Evolutionary conservation across 2,113 vertebrate species (phyloP).

Genomic region (Triplophysa tibetana): DNA sequence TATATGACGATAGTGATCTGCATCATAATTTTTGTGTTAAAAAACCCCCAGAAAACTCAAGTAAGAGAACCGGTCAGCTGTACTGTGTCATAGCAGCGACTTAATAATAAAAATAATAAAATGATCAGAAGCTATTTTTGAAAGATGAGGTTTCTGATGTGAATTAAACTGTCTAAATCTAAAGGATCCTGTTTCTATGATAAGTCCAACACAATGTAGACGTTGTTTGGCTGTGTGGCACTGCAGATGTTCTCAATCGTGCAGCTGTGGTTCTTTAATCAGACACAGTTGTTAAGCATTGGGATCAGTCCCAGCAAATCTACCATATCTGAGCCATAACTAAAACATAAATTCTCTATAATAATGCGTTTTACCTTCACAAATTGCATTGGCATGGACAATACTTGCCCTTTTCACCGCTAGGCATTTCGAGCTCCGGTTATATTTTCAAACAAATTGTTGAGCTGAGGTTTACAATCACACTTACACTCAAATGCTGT

Average conservation of each 20-base stretch:
- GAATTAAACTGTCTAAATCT: not conserved
- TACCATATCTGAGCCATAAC: not conserved
- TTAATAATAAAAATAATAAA: no score
- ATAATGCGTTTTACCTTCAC: not conserved
- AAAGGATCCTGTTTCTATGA: not conserved
- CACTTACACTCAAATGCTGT: no score
- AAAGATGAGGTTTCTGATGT: no score
- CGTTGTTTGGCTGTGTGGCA: not conserved
- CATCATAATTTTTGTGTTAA: not conserved
- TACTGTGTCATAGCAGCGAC: not conserved
- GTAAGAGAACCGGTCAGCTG: not conserved
- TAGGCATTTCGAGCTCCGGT: no score
- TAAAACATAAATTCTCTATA: not conserved
- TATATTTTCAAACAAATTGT: no score
- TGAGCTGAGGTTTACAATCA: no score
- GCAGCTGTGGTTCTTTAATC: constrained; percentile 18
- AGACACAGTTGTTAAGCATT: constrained; percentile 1
- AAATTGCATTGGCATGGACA: not conserved
- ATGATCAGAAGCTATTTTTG: not conserved
- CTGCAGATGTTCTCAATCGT: constrained; percentile 11
- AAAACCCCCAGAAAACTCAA: not conserved
- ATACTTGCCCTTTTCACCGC: no score
- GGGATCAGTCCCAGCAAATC: constrained; percentile 5
- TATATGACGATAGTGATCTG: not conserved
- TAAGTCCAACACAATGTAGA: not conserved